phyloP scores from a whole-genome alignment of 2,888 invertebrate species.

The Microctonus aethiopoides region DNA sequence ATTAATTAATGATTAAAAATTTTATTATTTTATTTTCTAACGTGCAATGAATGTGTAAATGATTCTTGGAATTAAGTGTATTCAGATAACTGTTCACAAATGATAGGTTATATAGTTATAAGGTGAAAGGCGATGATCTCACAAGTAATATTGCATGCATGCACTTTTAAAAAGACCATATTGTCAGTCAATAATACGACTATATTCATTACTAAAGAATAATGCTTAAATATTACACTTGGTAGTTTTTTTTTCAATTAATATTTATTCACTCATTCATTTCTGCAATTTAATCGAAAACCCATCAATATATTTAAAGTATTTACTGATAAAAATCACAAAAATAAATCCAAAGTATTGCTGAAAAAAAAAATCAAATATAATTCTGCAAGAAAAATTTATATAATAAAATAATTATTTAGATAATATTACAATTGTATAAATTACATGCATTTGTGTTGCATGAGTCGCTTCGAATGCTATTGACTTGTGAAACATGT shows the following conservation, averaged over 20 bases:
- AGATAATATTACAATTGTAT: too few species aligned
- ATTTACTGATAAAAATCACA: too few species aligned
- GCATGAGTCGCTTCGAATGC: constrained; percentile 37
- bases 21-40: too few species aligned
- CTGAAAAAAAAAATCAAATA: background rate
- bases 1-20: too few species aligned
- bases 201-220: background rate
- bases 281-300: too few species aligned
- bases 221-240: background rate
- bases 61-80: constrained; percentile 36
- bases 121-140: constrained; percentile 48
- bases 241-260: background rate
- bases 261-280: background rate
- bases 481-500: constrained; percentile 41
- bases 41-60: too few species aligned
- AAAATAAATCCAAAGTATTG: background rate
- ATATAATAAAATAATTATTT: too few species aligned
- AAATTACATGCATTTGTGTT: constrained; percentile 14
- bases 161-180: constrained; percentile 50
- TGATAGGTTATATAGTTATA: constrained; percentile 19
- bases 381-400: too few species aligned
- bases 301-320: too few species aligned
- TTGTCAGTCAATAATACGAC: constrained; percentile 20
- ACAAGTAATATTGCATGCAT: background rate
- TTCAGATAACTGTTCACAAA: constrained; percentile 12